Conservation (phyloP, 2,113 vertebrate species). For the Cochlearius cochlearius region DNA sequence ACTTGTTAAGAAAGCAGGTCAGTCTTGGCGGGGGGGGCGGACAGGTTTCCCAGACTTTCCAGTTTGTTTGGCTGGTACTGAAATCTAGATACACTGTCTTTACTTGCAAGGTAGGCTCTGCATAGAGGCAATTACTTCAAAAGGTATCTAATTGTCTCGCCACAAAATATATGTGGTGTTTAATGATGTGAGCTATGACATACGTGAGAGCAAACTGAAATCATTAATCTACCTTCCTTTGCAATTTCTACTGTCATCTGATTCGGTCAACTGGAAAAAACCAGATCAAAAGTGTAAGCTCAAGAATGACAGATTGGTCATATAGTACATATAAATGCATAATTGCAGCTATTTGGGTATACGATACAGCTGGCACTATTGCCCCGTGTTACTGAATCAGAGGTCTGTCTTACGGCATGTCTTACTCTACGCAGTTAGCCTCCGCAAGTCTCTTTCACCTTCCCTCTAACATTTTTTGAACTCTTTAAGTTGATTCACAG, state of each 20-base stretch:
- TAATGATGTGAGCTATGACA: neutral
- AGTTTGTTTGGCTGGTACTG: neutral
- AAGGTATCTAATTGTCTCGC: neutral
- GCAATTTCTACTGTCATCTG: neutral
- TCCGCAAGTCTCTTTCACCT: neutral
- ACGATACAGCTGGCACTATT: neutral
- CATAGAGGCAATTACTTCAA: neutral
- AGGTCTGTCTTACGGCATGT: neutral
- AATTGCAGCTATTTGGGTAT: neutral
- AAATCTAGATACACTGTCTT: neutral
- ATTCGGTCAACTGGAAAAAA: neutral
- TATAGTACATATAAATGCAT: neutral
- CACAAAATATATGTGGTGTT: neutral
- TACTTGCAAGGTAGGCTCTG: neutral
- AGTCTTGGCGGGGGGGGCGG: too few relatives aligned
- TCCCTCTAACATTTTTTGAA: accelerated
- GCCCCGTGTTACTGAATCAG: neutral
- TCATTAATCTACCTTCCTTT: neutral
- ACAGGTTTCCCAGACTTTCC: neutral
- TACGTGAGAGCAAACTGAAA: neutral
- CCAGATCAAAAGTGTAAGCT: neutral
- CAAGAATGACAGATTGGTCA: neutral
- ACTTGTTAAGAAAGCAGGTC: neutral
- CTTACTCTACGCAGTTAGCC: neutral
- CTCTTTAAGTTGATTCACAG: neutral